Percentiles rank a stretch among this genome's conserved stretches.
Evolutionary conservation across 2,888 invertebrate genomes (phyloP).

Genomic region (Phengaris arion): DNA sequence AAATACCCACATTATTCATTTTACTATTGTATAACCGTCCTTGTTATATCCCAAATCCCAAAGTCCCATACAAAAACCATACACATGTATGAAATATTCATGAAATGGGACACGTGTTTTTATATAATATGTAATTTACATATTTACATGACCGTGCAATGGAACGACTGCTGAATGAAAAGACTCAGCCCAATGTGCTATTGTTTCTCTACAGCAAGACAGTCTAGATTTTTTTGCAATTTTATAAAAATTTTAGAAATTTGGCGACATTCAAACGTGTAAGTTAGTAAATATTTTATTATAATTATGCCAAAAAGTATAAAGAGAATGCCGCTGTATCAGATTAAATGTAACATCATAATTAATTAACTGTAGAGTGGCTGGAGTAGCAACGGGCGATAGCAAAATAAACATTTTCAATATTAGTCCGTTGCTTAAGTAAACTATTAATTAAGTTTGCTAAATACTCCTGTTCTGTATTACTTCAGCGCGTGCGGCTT

Average conservation of each 20-base stretch:
- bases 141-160: background rate
- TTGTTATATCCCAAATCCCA: background rate
- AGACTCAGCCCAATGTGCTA: background rate
- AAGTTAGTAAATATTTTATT: background rate
- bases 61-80: background rate
- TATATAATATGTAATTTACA: conserved; percentile 6
- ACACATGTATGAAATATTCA: background rate
- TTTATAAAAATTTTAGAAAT: too few species aligned
- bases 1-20: too few species aligned
- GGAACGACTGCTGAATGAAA: background rate
- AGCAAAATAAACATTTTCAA: conserved; percentile 17
- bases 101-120: conserved; percentile 9
- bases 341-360: conserved; percentile 7
- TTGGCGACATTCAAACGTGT: too few species aligned
- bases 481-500: conserved; percentile 23
- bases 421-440: conserved; percentile 17
- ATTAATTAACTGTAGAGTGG: background rate
- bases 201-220: background rate
- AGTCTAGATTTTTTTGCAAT: too few species aligned
- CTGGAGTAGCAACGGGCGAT: background rate
- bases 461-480: conserved; percentile 31
- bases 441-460: conserved; percentile 32
- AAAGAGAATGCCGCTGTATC: background rate
- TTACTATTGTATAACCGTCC: background rate
- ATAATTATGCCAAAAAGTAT: background rate